These are phyloP conservation scores for Temnothorax rugatulus DNA, from an alignment of 2,888 invertebrate species.

Conservation along the genomic window DNA sequence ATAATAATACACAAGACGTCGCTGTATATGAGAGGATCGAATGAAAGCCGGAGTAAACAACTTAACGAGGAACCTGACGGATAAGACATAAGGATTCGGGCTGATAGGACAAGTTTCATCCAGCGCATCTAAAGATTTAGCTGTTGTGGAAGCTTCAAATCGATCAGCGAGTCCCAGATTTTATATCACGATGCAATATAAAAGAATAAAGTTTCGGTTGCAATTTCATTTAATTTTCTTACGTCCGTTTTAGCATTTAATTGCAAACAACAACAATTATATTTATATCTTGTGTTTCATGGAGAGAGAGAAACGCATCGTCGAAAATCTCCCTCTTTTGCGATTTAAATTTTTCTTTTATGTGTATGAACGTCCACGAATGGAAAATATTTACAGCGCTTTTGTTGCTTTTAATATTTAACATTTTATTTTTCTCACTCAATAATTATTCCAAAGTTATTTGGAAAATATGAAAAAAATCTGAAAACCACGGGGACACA, in stretches of 20 bases:
- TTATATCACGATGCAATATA: background rate
- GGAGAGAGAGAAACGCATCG: background rate
- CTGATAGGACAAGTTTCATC: conserved; percentile 19
- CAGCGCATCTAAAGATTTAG: conserved; percentile 21
- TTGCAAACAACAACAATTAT: background rate
- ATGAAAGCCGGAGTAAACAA: conserved; percentile 14
- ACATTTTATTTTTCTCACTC: background rate
- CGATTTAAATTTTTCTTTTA: background rate
- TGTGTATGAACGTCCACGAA: background rate
- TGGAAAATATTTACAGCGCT: background rate
- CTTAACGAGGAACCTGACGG: background rate
- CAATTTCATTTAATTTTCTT: background rate
- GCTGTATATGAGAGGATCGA: conserved; percentile 19
- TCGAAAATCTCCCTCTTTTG: background rate
- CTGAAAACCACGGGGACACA: background rate
- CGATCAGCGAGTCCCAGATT: conserved; percentile 35
- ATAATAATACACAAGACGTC: conserved; percentile 58
- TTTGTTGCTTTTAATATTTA: background rate
- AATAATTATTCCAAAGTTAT: conserved; percentile 18
- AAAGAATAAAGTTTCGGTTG: background rate
- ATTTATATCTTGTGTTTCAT: background rate
- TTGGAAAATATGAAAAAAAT: background rate
- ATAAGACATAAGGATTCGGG: background rate
- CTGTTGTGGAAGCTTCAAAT: conserved; percentile 16
- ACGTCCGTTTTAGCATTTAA: background rate